Base-by-base conservation (phyloP, 2,888 invertebrate species). In the Ichneumon xanthorius region DNA sequence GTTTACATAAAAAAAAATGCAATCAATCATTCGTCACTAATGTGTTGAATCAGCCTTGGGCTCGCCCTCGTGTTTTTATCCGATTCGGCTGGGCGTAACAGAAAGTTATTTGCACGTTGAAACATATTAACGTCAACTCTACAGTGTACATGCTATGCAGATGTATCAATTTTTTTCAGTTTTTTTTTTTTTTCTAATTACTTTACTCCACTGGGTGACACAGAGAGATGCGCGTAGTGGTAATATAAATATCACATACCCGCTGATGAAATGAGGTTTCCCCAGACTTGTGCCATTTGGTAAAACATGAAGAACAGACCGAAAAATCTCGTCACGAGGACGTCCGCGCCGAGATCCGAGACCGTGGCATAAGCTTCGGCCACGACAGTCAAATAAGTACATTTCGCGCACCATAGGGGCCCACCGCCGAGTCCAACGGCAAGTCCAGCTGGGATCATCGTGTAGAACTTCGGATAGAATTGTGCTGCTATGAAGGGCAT, bases 271-370 rank as follows among this genome's bases (percentile, higher is more conserved):
- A 98, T 96, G 9, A 99, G 95, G 94, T 99, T 99, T 0, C 99
- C 99, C 97, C 98, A 98, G 68, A 99, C 97, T 95, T 98, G 97
- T n/a, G 98, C 97, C 95, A 98, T 97, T 94, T 99, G 98, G 94
- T 98, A 99, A 93, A 99, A 97, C 96, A 98, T 97, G 95, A 99
- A 99, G 95, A 99, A 99, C 6, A 98, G 95, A 0, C 99, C 99
- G 93, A 99, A 99, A 94, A 99, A 99, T 89, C 98, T 95, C 11
- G 98, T 98, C 67, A 99, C 97, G 80, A 98, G 95, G 5, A 97
- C 96, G 86, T 98, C 97, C 4, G 96, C 95, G 33, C 95, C 94
- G 1, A 96, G 95, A 16, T 96, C 96, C 0, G 96, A 96, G 71
- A 97, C 94, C 89, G 96, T 95, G 0, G 98, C 95, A 91, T 98